Evolutionary conservation across 2,888 invertebrate species (phyloP), one percentile per base, ranked within the genome.

Genomic region (Ennomos erosarius): DNA sequence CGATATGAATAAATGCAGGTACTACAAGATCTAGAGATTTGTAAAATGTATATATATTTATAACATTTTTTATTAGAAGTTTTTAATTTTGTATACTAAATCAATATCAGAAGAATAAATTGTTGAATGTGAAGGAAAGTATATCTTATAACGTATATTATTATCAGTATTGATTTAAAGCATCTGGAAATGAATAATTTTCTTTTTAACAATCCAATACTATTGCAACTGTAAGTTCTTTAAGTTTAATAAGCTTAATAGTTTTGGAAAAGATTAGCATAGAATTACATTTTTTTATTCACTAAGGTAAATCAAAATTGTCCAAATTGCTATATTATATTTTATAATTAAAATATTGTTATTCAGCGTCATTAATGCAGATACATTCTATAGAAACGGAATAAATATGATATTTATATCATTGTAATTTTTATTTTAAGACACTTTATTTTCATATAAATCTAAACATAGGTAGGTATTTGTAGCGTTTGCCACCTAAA

Each of bases 381-480:
- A 78, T 82, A 83, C 81, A 85, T 85, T 77, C 80, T 85, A 82
- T 84, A 79, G 76, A 82, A 85, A 85, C 80, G 71, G 82, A 87
- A 84, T 87, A 85, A 86, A 83, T 84, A 83, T 74, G 79, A 82
- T 85, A 87, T 87, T 85, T 87, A 84, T 85, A 87, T 81, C 81
- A 84, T 67, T 70, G 59, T 57, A 47, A 70, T 74, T 70, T 78
- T 70, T 26, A 26, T 26, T 26, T 26, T 26, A 26, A 26, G 6
- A 26, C 1, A 16, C 16, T 16, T 16, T 16, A 16, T 16, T 16
- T 16, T 16, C 3, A 2, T 16, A 1, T 16, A 16, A 16, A 16
- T 16, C 16, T n/a, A n/a, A n/a, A n/a, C n/a, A n/a, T n/a, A n/a
- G n/a, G n/a, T n/a, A n/a, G n/a, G n/a, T n/a, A n/a, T n/a, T n/a